phyloP scores from a whole-genome alignment of 2,888 invertebrate species.

The Cephus runcator region DNA sequence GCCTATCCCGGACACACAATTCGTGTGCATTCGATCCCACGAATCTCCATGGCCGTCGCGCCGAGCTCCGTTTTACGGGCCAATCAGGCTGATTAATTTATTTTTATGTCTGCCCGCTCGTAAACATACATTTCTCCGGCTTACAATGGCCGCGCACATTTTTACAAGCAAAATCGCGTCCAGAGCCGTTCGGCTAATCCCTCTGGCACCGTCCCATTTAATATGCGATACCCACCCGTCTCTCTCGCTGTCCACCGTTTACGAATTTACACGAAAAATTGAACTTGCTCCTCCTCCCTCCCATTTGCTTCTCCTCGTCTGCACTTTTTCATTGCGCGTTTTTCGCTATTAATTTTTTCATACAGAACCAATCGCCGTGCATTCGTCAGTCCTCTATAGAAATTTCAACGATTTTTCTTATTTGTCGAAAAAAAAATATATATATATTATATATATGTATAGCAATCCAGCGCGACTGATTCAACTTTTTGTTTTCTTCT shows the following conservation, averaged over 20 bases:
- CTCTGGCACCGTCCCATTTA: conserved; percentile 57
- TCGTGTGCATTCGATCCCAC: conserved; percentile 17
- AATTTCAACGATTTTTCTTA: background rate
- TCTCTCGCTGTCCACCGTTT: conserved; percentile 48
- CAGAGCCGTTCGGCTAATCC: conserved; percentile 45
- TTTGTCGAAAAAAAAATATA: background rate
- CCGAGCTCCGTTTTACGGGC: conserved; percentile 12
- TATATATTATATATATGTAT: background rate
- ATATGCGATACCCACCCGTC: conserved; percentile 49
- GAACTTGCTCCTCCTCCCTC: conserved; percentile 29
- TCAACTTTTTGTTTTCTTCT: background rate
- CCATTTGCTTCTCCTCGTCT: background rate
- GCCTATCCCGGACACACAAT: background rate
- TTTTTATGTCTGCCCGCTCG: conserved; percentile 40
- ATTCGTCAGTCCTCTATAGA: background rate
- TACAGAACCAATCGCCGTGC: background rate
- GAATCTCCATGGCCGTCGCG: conserved; percentile 6
- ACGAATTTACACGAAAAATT: conserved; percentile 55
- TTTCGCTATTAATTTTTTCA: background rate
- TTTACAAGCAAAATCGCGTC: conserved; percentile 51
- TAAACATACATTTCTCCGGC: conserved; percentile 53
- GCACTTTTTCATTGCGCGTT: background rate
- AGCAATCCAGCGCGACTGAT: background rate
- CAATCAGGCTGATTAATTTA: conserved; percentile 40
- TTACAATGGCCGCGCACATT: conserved; percentile 37